Base-by-base conservation (phyloP, 1,140 invertebrate genomes). In the Eupristina koningsbergeri region DNA sequence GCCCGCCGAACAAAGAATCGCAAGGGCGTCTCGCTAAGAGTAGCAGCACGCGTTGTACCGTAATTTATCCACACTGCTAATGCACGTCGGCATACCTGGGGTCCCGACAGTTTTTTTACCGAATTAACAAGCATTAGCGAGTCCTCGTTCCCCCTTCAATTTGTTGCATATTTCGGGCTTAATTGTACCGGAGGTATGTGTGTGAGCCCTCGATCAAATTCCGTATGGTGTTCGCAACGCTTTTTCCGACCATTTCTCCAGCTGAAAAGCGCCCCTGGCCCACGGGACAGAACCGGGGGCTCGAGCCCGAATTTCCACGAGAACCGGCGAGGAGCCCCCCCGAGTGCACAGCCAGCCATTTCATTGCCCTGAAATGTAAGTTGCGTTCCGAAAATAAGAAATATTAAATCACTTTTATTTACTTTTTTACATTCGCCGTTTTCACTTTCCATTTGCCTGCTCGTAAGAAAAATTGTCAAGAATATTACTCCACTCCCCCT, bases 1-100 rank as follows among this genome's bases (percentile, higher is more conserved):
- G 13, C 31, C 29, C 36, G 39, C 26, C 53, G 69, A 61, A 74
- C 64, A 81, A 81, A 74, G 73, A 74, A 74, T 81, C 73, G 64
- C 34, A n/a, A 36, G 11, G 22, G 45, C 73, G 19, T 75, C 34
- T 75, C 45, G 67, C 69, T 75, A 75, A 75, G n/a, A n/a, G n/a
- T n/a, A n/a, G n/a, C 69, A 5, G 73, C 39, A 39, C 41, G 73
- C 39, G 69, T 63, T 61, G 63, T 63, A 34, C 53, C 53, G 47
- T 69, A 39, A 36, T 80, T 71, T 41, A 17, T 17, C 17, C 75
- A 19, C 75, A 19, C 31, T 47, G n/a, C 36, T 19, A 50, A 22
- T 58, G 3, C 26, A 58, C 53, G 9, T 26, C 2, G 22, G 22
- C 13, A 58, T 58, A 22, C 53, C 3, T 58, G 29, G 9, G 13